Percentiles rank a stretch among this genome's conserved stretches.
Conservation (phyloP, 2,113 vertebrate genomes). For the Myotis brandtii region DNA sequence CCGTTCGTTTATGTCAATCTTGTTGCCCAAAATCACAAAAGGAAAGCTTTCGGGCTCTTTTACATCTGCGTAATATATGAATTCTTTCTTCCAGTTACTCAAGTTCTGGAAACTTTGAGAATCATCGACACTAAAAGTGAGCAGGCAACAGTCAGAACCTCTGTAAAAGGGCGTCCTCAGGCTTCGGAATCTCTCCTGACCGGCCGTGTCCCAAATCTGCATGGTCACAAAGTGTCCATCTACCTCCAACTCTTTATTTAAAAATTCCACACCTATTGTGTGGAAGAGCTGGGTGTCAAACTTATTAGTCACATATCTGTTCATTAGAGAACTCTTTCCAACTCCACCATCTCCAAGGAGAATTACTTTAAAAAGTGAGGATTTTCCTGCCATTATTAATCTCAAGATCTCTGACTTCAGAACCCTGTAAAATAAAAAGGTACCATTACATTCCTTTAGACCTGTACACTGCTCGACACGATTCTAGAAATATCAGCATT, state of each 20-base stretch:
- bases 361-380: conserved; percentile 96
- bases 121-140: conserved; percentile 97
- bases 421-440: conserved; percentile 82
- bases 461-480: background rate
- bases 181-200: conserved; percentile 98
- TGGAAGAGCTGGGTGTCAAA: conserved; percentile 97
- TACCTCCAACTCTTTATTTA: conserved; percentile 97
- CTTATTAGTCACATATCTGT: conserved; percentile 97
- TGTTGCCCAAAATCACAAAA: conserved; percentile 96
- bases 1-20: conserved; percentile 93
- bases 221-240: conserved; percentile 95
- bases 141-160: conserved; percentile 97
- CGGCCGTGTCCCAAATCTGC: conserved; percentile 98
- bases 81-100: conserved; percentile 98
- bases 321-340: conserved; percentile 99
- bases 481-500: background rate
- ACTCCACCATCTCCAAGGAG: conserved; percentile 97
- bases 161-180: conserved; percentile 97
- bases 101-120: conserved; percentile 96
- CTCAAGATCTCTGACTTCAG: conserved; percentile 63
- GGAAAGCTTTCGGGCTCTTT: conserved; percentile 97
- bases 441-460: background rate
- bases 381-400: conserved; percentile 92
- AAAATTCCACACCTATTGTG: conserved; percentile 97
- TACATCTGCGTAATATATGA: conserved; percentile 97